phyloP scores from a whole-genome alignment of 64 coral and sea anemone genomes.

The Pocillopora verrucosa region DNA sequence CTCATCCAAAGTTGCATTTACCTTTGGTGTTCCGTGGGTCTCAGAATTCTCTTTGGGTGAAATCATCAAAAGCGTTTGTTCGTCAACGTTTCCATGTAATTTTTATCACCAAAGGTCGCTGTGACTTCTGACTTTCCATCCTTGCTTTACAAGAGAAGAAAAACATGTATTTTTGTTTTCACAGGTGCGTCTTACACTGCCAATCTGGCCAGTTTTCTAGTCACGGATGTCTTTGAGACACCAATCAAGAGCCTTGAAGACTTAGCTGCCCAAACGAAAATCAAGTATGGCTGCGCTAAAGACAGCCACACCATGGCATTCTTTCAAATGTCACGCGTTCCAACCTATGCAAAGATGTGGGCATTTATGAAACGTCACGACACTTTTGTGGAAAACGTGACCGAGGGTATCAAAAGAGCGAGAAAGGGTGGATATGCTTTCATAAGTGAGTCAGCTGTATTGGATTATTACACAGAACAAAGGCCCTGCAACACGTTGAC shows the following conservation, averaged over 20 bases:
- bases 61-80: no score
- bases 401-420: slow-evolving; percentile 25
- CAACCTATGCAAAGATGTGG: slow-evolving; percentile 32
- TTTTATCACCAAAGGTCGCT: no score
- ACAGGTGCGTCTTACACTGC: slow-evolving; percentile 48
- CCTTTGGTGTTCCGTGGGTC: no score
- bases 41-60: no score
- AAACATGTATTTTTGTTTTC: not conserved
- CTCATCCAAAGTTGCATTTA: no score
- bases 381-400: slow-evolving; percentile 35
- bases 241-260: slow-evolving; percentile 46
- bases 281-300: slow-evolving; percentile 32
- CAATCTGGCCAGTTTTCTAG: slow-evolving; percentile 28
- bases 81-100: no score
- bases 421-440: slow-evolving; percentile 32
- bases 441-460: slow-evolving; percentile 36
- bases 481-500: slow-evolving; percentile 40
- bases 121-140: no score
- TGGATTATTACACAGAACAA: slow-evolving; percentile 32
- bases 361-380: slow-evolving; percentile 33
- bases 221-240: slow-evolving; percentile 39
- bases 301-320: slow-evolving; percentile 28
- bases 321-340: slow-evolving; percentile 47
- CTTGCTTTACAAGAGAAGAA: no score
- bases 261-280: slow-evolving; percentile 33